Evolutionary conservation across 2,797 vertebrate genomes (phyloP).

Genomic region (Loriculus beryllinus): DNA sequence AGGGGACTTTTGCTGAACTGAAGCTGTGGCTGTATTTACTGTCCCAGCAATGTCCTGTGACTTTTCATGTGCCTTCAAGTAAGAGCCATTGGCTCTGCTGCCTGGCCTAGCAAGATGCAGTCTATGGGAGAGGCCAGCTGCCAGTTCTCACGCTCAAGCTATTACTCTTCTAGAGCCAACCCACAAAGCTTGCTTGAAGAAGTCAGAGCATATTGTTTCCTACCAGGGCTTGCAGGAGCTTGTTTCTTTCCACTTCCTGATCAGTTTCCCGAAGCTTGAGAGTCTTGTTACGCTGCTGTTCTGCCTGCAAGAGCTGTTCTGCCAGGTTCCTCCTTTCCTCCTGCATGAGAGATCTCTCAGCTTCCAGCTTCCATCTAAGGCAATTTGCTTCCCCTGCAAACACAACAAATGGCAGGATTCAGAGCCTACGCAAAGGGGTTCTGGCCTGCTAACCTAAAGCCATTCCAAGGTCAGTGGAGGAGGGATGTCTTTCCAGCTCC

Average conservation of each 20-base stretch:
- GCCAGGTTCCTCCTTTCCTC: constrained; percentile 57
- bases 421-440: neutral
- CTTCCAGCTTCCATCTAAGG: constrained; percentile 78
- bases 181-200: neutral
- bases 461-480: neutral
- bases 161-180: neutral
- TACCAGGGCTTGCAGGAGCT: constrained; percentile 65
- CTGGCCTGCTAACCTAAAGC: neutral
- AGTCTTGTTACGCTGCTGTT: constrained; percentile 31
- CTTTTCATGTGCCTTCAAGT: neutral
- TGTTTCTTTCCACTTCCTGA: constrained; percentile 64
- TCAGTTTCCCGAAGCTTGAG: constrained; percentile 30
- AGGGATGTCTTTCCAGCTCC: neutral
- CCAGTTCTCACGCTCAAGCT: neutral
- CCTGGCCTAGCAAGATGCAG: neutral
- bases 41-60: neutral
- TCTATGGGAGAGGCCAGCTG: neutral
- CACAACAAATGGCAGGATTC: neutral
- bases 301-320: constrained; percentile 50
- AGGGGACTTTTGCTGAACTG: neutral
- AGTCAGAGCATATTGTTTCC: neutral
- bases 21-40: neutral
- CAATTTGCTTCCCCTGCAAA: constrained; percentile 81
- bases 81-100: neutral
- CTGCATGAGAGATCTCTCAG: constrained; percentile 52